A percentile compares a stretch with the other conserved stretches of the same genome.
Conservation (phyloP, 2,113 vertebrate genomes). For the Tachysurus vachellii region DNA sequence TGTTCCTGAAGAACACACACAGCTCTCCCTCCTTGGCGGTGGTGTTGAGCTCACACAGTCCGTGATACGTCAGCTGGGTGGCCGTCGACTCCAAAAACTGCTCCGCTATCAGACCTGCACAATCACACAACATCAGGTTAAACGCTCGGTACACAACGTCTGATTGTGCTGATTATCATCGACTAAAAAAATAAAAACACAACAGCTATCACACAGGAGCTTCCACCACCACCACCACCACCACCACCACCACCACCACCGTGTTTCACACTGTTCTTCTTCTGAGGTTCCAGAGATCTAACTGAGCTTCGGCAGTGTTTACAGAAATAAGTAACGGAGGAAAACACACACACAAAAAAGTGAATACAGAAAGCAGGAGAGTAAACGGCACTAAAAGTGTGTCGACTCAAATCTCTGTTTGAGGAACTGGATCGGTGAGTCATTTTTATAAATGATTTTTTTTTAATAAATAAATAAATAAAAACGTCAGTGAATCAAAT, state of each 20-base stretch:
- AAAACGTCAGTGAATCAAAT: neutral
- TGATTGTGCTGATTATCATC: too few relatives aligned
- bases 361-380: neutral
- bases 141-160: too few relatives aligned
- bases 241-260: neutral
- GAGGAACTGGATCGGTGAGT: neutral
- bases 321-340: neutral
- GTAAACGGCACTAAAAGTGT: neutral
- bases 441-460: neutral
- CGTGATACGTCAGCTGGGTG: slow-evolving; percentile 88
- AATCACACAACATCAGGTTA: neutral
- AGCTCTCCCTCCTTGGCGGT: slow-evolving; percentile 83
- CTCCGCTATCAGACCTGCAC: slow-evolving; percentile 83
- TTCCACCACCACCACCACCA: too few relatives aligned
- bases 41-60: slow-evolving; percentile 85
- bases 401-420: neutral
- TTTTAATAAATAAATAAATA: neutral
- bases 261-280: neutral
- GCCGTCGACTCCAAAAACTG: slow-evolving; percentile 91
- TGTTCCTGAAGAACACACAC: slow-evolving; percentile 94
- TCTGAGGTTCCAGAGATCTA: neutral
- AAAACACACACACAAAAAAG: neutral
- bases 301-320: neutral
- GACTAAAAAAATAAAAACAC: neutral
- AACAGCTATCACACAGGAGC: neutral